Base-by-base conservation (phyloP, 35 echinoderm and acorn worm genomes). In the Holothuria glaberrima region DNA sequence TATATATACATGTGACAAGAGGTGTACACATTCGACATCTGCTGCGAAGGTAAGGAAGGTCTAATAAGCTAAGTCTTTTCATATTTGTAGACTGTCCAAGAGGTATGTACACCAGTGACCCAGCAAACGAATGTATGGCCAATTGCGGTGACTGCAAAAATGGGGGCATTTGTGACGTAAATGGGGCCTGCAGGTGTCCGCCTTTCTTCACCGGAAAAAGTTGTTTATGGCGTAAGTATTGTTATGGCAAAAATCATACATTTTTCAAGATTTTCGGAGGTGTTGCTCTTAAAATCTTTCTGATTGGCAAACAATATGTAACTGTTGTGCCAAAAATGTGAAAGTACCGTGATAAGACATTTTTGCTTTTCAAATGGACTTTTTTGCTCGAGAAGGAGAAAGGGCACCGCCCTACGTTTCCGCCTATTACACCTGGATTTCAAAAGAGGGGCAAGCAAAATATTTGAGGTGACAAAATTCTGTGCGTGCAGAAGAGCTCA, bases 151-250 rank as follows among this genome's bases (percentile, higher is more conserved):
- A n/a, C 16, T 75, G 71, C 34, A n/a, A n/a, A 41, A 75, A 75
- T 41, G 71, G 71, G 44, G 71, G 29, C 28, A 41, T 75, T 9
- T 75, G 71, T 75, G 71, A 38, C 44, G 34, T 12, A 75, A 38
- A 31, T 45, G 71, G 71, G 32, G 21, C 18, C 31, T 75, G 71
- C 71, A 32, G 32, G 9, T 82, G 79, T 60, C 79, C 79, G 18
- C 79, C 79, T 12, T 82, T 82, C 48, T 82, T 82, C 79, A 58
- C 24, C 25, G 79, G 79, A 21, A 9, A 38, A 28, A 28, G 9
- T 9, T 82, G 79, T 82, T 29, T n/a, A 4, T 82, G 79, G 48
- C 48, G 79, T 82, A 82, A 82, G 79, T 75, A 35, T 41, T 31
- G 14, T 17, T n/a, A 12, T 34, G 36, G 21, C 44, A n/a, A n/a